Conservation (phyloP, 2,113 vertebrate species). For the Ictalurus furcatus region DNA sequence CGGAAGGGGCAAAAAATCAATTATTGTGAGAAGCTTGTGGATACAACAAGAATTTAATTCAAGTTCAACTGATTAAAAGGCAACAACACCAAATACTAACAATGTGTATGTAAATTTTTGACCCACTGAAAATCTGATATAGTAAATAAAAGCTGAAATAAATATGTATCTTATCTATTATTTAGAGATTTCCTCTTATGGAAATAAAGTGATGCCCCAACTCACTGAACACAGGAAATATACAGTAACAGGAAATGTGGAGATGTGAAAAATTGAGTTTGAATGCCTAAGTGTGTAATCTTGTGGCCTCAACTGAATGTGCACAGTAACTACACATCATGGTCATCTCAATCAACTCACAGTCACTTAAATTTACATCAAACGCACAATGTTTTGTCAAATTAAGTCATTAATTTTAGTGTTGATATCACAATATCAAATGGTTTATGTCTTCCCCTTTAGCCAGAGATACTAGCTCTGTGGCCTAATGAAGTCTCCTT, state of each 20-base stretch:
- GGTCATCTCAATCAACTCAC: neutral
- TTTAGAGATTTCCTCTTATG: neutral
- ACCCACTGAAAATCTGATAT: neutral
- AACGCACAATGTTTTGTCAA: neutral
- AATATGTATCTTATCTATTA: neutral
- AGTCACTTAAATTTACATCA: neutral
- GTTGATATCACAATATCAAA: neutral
- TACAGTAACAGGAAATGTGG: neutral
- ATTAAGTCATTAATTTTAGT: neutral
- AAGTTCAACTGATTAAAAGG: neutral
- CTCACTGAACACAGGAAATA: neutral
- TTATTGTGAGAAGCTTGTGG: neutral
- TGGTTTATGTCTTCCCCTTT: conserved; percentile 54
- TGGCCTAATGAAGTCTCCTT: conserved; percentile 77
- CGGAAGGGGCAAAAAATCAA: neutral
- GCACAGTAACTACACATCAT: neutral
- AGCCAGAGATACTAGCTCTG: conserved; percentile 78
- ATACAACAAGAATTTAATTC: neutral
- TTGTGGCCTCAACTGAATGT: neutral
- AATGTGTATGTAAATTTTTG: neutral
- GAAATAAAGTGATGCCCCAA: neutral
- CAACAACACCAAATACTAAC: neutral
- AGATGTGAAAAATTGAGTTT: neutral
- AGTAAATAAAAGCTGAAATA: neutral
- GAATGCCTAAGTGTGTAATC: neutral